phyloP scores from a whole-genome alignment of 2,888 invertebrate species.

The Drepana falcataria region DNA sequence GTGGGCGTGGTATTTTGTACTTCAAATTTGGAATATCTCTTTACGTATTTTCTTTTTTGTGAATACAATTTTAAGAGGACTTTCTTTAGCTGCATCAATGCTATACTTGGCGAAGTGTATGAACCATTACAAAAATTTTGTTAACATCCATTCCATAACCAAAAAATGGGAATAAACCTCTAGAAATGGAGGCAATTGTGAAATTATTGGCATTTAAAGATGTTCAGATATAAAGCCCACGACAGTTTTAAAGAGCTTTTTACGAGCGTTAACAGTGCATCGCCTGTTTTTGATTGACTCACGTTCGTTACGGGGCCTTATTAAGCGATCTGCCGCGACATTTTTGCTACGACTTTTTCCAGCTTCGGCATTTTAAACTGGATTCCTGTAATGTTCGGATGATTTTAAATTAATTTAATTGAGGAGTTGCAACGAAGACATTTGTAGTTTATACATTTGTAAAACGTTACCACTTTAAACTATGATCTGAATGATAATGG shows the following conservation, averaged over 20 bases:
- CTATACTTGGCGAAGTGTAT: background rate
- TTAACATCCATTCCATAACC: slow-evolving; percentile 25
- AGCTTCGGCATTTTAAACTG: slow-evolving; percentile 31
- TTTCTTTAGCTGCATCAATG: no score
- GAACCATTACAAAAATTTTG: slow-evolving; percentile 6
- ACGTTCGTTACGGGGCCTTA: slow-evolving; percentile 43
- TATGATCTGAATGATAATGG: no score
- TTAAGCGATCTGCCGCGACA: slow-evolving; percentile 43
- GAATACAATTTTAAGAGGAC: no score
- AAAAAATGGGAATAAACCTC: slow-evolving; percentile 27
- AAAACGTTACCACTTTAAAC: no score
- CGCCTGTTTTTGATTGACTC: slow-evolving; percentile 46
- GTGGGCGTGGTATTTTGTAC: no score
- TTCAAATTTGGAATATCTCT: no score
- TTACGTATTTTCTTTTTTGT: no score
- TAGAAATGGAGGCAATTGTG: slow-evolving; percentile 37
- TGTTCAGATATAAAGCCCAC: slow-evolving; percentile 42
- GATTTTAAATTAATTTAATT: slow-evolving; percentile 25
- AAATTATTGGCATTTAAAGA: slow-evolving; percentile 44
- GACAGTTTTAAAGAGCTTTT: slow-evolving; percentile 48
- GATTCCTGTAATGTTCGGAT: slow-evolving; percentile 31
- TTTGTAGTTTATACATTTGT: slow-evolving; percentile 4
- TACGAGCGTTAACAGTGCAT: slow-evolving; percentile 47
- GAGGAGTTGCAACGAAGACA: slow-evolving; percentile 10
- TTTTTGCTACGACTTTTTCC: slow-evolving; percentile 32